Evolutionary conservation across 2,888 invertebrate species (phyloP), one percentile per base, ranked within the genome.

Genomic region (Coenonympha arcania): DNA sequence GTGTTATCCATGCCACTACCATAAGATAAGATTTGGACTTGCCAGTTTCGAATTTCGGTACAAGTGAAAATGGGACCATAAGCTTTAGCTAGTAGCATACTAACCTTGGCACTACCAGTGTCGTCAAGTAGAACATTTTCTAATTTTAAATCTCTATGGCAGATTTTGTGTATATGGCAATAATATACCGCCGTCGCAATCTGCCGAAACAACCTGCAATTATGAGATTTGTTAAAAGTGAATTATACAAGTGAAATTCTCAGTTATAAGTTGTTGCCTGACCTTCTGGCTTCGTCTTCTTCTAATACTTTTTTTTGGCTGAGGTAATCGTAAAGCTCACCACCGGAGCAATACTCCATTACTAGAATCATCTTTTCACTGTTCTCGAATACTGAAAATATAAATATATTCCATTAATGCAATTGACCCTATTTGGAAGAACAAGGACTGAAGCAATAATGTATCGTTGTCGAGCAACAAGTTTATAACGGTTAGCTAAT

Each of bases 341-440:
- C 99, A 52, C 99, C 99, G 54, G 95, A 95, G 59, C 99, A 99
- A 81, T 98, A 99, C 85, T 99, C 99, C 98, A 99, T 98, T 24
- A 99, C 98, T 60, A 99, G 89, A 64, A 99, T 98, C 92, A 99
- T 99, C 88, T 98, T 98, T 85, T 99, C 99, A 70, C 95, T 93
- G 88, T 99, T 99, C 89, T 99, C 99, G 88, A 99, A 99, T 65
- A 99, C 99, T 96, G 87, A 58, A 89, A 88, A 59, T 58, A 54
- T 65, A 60, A 61, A 36, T 6, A 34, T 9, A 19, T 20, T 20
- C 24, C 9, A 2, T 4, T 9, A 5, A 13, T 31, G 2, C 13
- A 5, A 13, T 15, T 1, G 11, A 31, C n/a, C 15, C 5, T 15
- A 31, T 31, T 31, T 9, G 1, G 1, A 4, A 28, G 3, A 28